phyloP scores from a whole-genome alignment of 2,888 invertebrate genomes.

The Steromphala cineraria region DNA sequence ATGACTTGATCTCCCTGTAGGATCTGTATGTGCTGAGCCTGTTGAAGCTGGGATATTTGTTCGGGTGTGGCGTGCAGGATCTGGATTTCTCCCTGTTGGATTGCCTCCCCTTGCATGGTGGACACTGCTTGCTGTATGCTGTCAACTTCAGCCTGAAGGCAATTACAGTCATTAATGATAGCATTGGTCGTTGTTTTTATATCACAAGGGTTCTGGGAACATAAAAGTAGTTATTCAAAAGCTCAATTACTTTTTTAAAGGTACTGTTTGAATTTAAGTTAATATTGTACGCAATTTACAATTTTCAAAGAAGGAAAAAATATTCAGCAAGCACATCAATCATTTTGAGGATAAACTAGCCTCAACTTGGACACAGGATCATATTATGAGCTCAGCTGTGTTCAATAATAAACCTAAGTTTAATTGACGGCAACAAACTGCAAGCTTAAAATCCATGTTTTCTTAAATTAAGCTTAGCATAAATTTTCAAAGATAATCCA shows the following conservation, averaged over 20 bases:
- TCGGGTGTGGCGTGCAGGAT: conserved; percentile 76
- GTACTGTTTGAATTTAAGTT: no score
- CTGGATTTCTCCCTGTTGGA: conserved; percentile 72
- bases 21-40: conserved; percentile 74
- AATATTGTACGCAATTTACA: neutral
- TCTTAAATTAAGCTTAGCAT: no score
- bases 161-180: neutral
- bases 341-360: conserved; percentile 8
- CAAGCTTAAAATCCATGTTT: no score
- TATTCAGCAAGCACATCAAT: neutral
- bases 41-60: conserved; percentile 74
- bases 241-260: no score
- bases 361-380: conserved; percentile 16
- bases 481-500: no score
- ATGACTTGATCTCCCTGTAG: conserved; percentile 70
- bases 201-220: no score
- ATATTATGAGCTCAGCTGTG: neutral
- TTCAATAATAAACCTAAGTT: neutral
- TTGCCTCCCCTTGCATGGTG: conserved; percentile 59
- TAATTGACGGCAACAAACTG: no score
- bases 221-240: no score
- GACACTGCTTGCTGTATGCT: conserved; percentile 54
- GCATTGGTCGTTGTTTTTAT: neutral
- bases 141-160: neutral
- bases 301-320: neutral